Evolutionary conservation across 2,113 vertebrate species (phyloP).

Genomic region (Aphyosemion australe): DNA sequence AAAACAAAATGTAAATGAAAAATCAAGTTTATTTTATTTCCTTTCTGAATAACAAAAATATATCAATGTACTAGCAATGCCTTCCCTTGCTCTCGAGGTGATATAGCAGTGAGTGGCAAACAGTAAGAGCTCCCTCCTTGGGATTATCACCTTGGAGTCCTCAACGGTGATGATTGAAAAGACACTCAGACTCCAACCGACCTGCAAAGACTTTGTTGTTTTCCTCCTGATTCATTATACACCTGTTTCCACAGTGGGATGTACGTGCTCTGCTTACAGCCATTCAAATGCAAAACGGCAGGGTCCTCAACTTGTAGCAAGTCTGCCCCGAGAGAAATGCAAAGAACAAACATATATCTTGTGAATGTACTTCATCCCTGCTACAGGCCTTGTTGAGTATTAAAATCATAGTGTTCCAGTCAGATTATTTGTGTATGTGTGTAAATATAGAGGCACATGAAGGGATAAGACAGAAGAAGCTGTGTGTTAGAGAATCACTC

Average conservation of each 20-base stretch:
- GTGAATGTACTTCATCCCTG: slow-evolving; percentile 44
- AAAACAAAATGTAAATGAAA: not conserved
- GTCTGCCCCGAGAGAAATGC: slow-evolving; percentile 22
- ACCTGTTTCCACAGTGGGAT: slow-evolving; percentile 23
- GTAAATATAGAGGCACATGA: slow-evolving; percentile 13
- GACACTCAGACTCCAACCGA: slow-evolving; percentile 46
- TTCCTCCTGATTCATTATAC: slow-evolving; percentile 55
- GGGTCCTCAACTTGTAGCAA: slow-evolving; percentile 31
- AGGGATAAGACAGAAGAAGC: slow-evolving; percentile 1
- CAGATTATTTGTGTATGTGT: not conserved
- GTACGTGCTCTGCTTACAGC: slow-evolving; percentile 21
- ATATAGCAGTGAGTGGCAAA: slow-evolving; percentile 34
- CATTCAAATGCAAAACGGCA: slow-evolving; percentile 22
- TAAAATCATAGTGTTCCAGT: slow-evolving; percentile 3
- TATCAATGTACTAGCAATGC: not conserved
- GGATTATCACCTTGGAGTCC: slow-evolving; percentile 43
- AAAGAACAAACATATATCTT: slow-evolving; percentile 51
- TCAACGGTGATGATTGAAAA: slow-evolving; percentile 52
- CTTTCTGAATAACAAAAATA: not conserved
- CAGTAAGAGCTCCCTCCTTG: slow-evolving; percentile 20
- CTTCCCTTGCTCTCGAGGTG: not conserved
- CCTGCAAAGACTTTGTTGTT: slow-evolving; percentile 45
- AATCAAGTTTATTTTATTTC: not conserved
- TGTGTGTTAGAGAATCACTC: slow-evolving; percentile 1
- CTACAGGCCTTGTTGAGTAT: slow-evolving; percentile 24